phyloP scores from a whole-genome alignment of 2,888 invertebrate genomes.

The Galeruca laticollis region DNA sequence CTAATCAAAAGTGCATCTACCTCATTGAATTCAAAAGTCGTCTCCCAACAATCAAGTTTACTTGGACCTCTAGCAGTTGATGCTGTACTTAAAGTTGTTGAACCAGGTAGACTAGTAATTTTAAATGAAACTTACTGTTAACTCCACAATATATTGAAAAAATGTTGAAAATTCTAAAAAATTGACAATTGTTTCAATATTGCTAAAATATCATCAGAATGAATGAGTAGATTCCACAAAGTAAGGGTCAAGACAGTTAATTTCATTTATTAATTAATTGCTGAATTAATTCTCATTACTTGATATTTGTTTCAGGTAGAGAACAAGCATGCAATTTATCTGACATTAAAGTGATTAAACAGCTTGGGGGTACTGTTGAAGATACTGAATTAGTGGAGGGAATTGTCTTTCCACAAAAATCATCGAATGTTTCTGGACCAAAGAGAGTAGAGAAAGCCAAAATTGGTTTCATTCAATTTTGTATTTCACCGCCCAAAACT shows the following conservation, averaged over 20 bases:
- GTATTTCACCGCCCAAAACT: conserved; percentile 99
- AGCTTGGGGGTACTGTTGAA: conserved; percentile 96
- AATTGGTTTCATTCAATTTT: conserved; percentile 99
- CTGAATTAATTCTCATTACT: no score
- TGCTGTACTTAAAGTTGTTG: conserved; percentile 90
- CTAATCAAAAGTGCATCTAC: conserved; percentile 96
- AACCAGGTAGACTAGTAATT: conserved; percentile 66
- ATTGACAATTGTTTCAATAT: no score
- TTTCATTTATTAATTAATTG: no score
- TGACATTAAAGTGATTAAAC: conserved; percentile 97
- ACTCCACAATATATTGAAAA: no score
- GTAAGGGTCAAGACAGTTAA: no score
- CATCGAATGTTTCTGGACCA: conserved; percentile 91
- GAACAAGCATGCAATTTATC: conserved; percentile 86
- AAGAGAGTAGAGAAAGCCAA: conserved; percentile 96
- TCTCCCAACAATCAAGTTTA: conserved; percentile 96
- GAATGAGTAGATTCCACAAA: no score
- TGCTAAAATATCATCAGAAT: no score
- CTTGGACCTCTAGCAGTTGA: conserved; percentile 98
- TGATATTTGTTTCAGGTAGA: conserved; percentile 61
- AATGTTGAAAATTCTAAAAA: no score
- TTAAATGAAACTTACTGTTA: no score
- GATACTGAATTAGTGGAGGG: conserved; percentile 97
- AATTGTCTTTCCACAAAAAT: conserved; percentile 92
- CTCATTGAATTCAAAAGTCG: conserved; percentile 98